Evolutionary conservation across 2,888 invertebrate species (phyloP), one percentile per base, ranked within the genome.

Genomic region (Sarcophaga carnaria): DNA sequence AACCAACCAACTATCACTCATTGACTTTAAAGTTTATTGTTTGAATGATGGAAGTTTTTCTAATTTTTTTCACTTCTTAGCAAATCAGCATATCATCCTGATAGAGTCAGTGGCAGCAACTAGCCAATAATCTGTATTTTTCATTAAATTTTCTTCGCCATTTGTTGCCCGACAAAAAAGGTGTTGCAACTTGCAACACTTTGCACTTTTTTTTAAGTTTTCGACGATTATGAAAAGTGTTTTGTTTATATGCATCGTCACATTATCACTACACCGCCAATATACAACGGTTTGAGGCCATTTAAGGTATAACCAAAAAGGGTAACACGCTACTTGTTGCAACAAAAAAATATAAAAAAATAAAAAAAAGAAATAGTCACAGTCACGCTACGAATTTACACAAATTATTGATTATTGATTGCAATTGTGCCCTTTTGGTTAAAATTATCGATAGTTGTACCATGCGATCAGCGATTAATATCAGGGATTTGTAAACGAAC

Each of bases 251-350:
- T 82, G 70, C 66, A 79, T 82, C 79, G 87, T 70, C 87, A 87
- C 81, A 84, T 84, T 87, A 84, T 84, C 83, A 81, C 84, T 47
- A 75, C 69, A 37, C 69, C 27, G 47, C 49, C 63, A 87, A 76
- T 79, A 17, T 5, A 4, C 5, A 14, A 87, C 27, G 47, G 75
- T 76, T 80, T 14, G 62, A 79, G 74, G 78, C 81, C 78, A 82
- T 82, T 49, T 66, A 74, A 81, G 70, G 72, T 60, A 37, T 72
- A 79, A 82, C 49, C 66, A 54, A 63, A 78, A 83, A 59, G 47
- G 78, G 64, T 83, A 84, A 82, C 37, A 37, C 71, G 87, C 87
- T 87, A 87, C 87, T 84, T 87, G 84, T 84, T 84, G 70, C 75
- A 12, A 54, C 14, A 49, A 49, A 49, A 27, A 4, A 27, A 0